These are phyloP conservation scores for Bombus affinis DNA, from an alignment of 1,140 invertebrate species.

Conservation along the genomic window DNA sequence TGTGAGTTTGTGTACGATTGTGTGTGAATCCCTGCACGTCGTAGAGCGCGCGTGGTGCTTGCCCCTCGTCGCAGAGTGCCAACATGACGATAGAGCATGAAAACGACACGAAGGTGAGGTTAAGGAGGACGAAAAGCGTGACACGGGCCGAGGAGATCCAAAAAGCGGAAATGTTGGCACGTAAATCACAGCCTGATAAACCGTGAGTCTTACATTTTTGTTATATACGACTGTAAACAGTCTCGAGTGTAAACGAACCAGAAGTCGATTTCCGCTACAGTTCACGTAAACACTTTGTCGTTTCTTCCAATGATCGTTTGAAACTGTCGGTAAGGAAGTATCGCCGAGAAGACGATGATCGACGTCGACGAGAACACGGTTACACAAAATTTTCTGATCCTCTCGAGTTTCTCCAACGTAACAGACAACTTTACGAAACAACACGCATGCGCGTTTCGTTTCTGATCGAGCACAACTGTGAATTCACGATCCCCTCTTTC, in stretches of 20 bases:
- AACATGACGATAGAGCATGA: slow-evolving; percentile 72
- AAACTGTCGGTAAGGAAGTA: not conserved
- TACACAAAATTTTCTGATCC: slow-evolving; percentile 41
- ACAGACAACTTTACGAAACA: not conserved
- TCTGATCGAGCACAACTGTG: slow-evolving; percentile 16
- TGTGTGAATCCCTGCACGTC: slow-evolving; percentile 44
- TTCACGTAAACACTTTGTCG: not conserved
- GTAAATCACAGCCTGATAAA: slow-evolving; percentile 92
- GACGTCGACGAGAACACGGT: not conserved
- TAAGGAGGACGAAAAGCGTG: slow-evolving; percentile 91
- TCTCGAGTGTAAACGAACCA: no score
- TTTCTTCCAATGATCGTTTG: no score
- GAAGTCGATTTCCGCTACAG: not conserved
- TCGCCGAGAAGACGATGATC: no score
- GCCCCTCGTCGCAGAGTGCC: slow-evolving; percentile 8
- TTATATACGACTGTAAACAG: slow-evolving; percentile 4
- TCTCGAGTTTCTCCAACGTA: slow-evolving; percentile 12
- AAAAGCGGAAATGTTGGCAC: slow-evolving; percentile 89
- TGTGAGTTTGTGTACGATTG: not conserved
- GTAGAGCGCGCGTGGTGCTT: slow-evolving; percentile 26
- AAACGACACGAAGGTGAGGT: slow-evolving; percentile 80
- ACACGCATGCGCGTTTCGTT: slow-evolving; percentile 51
- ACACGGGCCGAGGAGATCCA: slow-evolving; percentile 93
- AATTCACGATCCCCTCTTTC: slow-evolving; percentile 3
- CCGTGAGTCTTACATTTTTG: slow-evolving; percentile 87